Conservation (phyloP, 2,113 vertebrate species). For the Anarhynchus alexandrinus region DNA sequence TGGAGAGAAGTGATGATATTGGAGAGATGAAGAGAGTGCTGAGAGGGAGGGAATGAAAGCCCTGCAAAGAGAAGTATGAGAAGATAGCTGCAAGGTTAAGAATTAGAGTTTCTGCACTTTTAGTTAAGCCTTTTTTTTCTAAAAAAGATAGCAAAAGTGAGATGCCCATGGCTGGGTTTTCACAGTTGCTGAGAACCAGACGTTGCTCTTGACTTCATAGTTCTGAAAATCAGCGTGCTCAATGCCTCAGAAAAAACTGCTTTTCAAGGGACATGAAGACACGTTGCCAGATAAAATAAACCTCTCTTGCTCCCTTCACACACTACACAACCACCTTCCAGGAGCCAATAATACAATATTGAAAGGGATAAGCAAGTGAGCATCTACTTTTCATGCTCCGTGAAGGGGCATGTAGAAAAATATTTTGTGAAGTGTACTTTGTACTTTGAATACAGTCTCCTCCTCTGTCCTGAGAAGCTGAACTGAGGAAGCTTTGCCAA, state of each 20-base stretch:
- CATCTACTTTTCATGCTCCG: background rate
- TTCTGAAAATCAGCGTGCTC: background rate
- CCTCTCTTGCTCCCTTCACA: background rate
- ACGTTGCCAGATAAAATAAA: background rate
- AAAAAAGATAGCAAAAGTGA: background rate
- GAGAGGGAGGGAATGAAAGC: background rate
- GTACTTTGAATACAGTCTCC: background rate
- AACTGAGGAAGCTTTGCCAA: background rate
- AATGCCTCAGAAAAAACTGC: background rate
- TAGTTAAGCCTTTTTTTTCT: background rate
- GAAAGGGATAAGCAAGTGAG: background rate
- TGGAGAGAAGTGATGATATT: background rate
- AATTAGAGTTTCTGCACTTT: background rate
- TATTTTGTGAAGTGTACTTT: background rate
- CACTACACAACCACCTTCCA: background rate
- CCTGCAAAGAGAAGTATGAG: background rate
- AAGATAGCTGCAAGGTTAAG: background rate
- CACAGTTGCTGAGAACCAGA: background rate
- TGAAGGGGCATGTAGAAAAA: background rate
- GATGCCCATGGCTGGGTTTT: background rate
- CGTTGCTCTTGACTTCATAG: background rate
- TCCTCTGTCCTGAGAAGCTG: background rate
- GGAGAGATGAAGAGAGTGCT: background rate
- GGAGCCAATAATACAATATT: background rate
- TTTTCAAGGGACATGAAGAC: background rate